phyloP scores from a whole-genome alignment of 2,797 vertebrate species.

The Danio albolineatus region DNA sequence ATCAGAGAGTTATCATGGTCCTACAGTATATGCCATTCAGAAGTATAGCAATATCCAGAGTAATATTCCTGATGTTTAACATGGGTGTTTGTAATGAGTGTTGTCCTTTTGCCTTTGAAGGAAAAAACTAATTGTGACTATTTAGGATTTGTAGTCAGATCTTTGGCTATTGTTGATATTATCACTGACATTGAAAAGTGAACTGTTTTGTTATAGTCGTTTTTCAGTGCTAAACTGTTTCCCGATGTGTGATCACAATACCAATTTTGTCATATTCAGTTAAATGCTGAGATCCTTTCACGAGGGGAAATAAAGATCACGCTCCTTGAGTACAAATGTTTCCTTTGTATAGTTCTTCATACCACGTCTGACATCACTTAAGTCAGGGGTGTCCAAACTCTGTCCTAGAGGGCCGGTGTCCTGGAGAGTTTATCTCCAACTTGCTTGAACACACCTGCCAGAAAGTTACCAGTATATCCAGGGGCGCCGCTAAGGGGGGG shows the following conservation, averaged over 20 bases:
- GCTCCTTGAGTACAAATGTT: not conserved
- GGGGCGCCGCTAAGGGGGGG: no score
- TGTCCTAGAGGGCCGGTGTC: no score
- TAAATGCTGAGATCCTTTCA: conserved; percentile 26
- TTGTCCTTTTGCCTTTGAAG: conserved; percentile 42
- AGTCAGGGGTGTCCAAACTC: no score
- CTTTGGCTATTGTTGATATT: conserved; percentile 55
- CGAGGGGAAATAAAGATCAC: conserved; percentile 28
- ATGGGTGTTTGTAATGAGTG: conserved; percentile 45
- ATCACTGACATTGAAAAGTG: conserved; percentile 38
- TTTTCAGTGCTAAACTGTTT: conserved; percentile 26
- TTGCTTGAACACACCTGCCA: no score
- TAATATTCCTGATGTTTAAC: conserved; percentile 39
- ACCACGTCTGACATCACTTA: no score
- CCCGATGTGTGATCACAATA: conserved; percentile 3
- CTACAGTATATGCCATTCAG: conserved; percentile 80
- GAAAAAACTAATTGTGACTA: conserved; percentile 36
- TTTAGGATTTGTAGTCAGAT: conserved; percentile 51
- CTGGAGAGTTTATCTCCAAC: no score
- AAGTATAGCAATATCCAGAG: conserved; percentile 95
- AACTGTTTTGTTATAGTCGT: conserved; percentile 34
- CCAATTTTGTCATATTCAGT: conserved; percentile 10
- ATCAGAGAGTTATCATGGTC: conserved; percentile 73
- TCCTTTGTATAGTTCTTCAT: no score
- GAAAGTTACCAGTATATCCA: no score